phyloP scores from a whole-genome alignment of 2,888 invertebrate genomes.

The Sympetrum striolatum region DNA sequence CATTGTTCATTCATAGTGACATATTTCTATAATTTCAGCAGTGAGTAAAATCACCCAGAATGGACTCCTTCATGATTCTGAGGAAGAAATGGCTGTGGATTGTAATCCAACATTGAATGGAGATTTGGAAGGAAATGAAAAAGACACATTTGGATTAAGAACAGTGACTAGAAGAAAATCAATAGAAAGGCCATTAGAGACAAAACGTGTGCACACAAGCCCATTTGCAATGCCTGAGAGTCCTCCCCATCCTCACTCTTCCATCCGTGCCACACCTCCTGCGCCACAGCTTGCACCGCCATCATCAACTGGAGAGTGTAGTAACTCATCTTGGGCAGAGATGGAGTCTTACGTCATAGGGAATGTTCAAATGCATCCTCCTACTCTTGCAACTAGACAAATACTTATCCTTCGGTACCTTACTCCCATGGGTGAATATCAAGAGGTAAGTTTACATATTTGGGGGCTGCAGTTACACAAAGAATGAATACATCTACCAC shows the following conservation, averaged over 20 bases:
- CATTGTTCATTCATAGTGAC: background rate
- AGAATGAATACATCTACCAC: conserved; percentile 6
- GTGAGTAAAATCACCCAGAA: background rate
- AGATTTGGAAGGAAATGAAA: background rate
- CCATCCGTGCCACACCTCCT: background rate
- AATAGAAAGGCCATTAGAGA: background rate
- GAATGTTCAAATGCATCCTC: conserved; percentile 87
- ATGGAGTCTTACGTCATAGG: conserved; percentile 89
- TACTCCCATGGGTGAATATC: conserved; percentile 97
- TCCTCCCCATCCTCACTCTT: background rate
- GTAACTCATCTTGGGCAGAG: conserved; percentile 91
- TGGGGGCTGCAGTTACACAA: background rate
- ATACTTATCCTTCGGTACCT: conserved; percentile 92
- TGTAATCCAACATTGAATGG: background rate
- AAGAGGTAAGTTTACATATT: conserved; percentile 69
- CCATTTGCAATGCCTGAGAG: conserved; percentile 16
- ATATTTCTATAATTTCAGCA: background rate
- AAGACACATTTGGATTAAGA: background rate
- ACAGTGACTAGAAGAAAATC: background rate
- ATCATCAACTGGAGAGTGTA: conserved; percentile 63
- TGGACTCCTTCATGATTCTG: background rate
- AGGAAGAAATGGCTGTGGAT: background rate
- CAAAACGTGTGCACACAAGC: background rate
- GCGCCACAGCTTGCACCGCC: background rate
- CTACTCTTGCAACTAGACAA: conserved; percentile 87